Percentiles rank a stretch among this genome's conserved stretches.
Evolutionary conservation across 2,113 vertebrate genomes (phyloP).

Genomic region (Orientallactaga bullata): DNA sequence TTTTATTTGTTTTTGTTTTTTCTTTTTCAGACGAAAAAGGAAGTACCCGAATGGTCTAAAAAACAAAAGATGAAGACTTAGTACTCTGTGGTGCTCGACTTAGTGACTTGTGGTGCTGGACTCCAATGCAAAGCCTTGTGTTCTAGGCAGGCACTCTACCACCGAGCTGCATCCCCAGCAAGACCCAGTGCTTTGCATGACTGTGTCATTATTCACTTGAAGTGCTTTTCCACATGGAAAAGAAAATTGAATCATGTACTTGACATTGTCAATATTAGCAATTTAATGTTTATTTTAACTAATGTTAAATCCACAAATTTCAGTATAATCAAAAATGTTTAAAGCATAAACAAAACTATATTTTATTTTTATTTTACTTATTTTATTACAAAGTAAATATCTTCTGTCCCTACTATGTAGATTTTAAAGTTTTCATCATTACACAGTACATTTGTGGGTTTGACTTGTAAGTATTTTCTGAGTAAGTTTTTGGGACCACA

Average conservation of each 20-base stretch:
- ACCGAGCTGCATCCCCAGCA: rapidly evolving
- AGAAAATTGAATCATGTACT: conserved; percentile 73
- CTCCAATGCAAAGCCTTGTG: no score
- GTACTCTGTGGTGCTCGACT: not conserved
- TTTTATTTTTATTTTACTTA: conserved; percentile 73
- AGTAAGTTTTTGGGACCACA: conserved; percentile 64
- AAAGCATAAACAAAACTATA: conserved; percentile 48
- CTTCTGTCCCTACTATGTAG: conserved; percentile 39
- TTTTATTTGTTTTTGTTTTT: conserved; percentile 54
- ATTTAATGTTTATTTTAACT: conserved; percentile 73
- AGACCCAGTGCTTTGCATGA: conserved; percentile 31
- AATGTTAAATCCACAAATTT: conserved; percentile 75
- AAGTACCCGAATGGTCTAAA: conserved; percentile 90
- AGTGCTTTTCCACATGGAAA: conserved; percentile 52
- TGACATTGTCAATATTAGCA: conserved; percentile 65
- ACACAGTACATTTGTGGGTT: conserved; percentile 71
- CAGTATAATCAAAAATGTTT: conserved; percentile 71
- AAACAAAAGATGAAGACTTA: conserved; percentile 88
- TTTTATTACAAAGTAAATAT: conserved; percentile 80
- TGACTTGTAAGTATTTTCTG: conserved; percentile 74
- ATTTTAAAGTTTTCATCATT: conserved; percentile 53
- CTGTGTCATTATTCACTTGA: not conserved
- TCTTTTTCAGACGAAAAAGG: conserved; percentile 93
- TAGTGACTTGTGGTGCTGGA: not conserved
- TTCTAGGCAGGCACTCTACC: not conserved